Base-by-base conservation (phyloP, 2,113 vertebrate species). In the Catharus minimus region DNA sequence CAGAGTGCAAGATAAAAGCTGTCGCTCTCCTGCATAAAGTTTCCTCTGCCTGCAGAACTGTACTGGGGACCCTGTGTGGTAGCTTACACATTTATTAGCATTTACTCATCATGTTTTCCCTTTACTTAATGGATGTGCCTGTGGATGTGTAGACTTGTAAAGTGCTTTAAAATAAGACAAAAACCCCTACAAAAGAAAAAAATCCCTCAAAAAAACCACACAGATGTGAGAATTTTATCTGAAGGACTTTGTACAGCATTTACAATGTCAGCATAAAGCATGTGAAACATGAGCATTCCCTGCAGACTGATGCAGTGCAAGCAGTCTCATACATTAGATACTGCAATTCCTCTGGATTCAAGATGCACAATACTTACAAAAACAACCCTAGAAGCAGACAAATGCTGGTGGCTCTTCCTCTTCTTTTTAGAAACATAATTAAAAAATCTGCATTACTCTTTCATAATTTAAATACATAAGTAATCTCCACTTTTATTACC, bases 401-500 rank as follows among this genome's bases (percentile, higher is more conserved):
- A 97, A 97, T 97, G 97, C 97, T 98, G 97, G 98, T 97, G 97
- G 96, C 97, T 97, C 97, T 97, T 98, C 96, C 97, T 95, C 96
- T 94, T 97, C 97, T 94, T 95, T 96, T 97, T 97, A 96, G 97
- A 98, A 97, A 97, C 96, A 96, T 97, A 95, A 91, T 96, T 88
- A 95, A 97, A 97, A 97, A 97, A 96, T 97, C 94, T 97, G 94
- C 96, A 95, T 95, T 96, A 96, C 95, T 95, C 96, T 97, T 75
- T 95, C 96, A 97, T 98, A 97, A 98, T 98, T 98, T 98, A 98
- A 98, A 98, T 98, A 98, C 98, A 98, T 98, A 98, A 98, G 97
- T 97, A 95, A 98, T 98, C 97, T 98, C 97, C 97, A 98, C 98
- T 97, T 99, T 99, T 98, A 99, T 99, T 99, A 99, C 97, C 98